Base-by-base conservation (phyloP, 2,888 invertebrate species). In the Drosophila peninsularis region DNA sequence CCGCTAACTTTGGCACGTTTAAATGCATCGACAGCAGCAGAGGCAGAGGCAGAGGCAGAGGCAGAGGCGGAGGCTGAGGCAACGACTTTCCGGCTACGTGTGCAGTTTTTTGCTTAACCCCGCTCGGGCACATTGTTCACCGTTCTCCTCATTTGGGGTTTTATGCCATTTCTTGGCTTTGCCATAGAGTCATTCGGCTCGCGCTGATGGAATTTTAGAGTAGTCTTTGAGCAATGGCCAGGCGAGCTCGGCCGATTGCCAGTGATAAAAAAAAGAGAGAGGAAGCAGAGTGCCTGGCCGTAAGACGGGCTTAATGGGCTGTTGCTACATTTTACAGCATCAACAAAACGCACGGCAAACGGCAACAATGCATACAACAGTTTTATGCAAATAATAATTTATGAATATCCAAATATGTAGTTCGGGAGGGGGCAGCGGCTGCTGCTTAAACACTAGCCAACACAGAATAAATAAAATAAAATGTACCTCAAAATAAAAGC, bases 351-450 rank as follows among this genome's bases (percentile, higher is more conserved):
- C 52, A 17, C 34, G 57, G 17, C 30, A 19, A 6, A 17, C 37
- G 55, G 24, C 24, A n/a, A 27, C 44, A 72, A 55, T 56, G 41
- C 62, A 62, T 11, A 63, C 53, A 67, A 55, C 45, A 66, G 47
- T 62, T 65, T 62, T 65, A 71, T 71, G 80, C 62, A 86, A 82
- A 85, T 84, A 86, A 82, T 79, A 84, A 84, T 84, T 84, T 84
- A 77, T 82, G 80, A 84, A 84, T 82, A 72, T 72, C 77, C 78
- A 80, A 82, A 78, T 80, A 47, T 47, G 45, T 47, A 78, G 71
- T 74, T 76, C 70, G 60, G 55, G 62, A 24, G 60, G 42, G 45
- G 52, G 45, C 34, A 55, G 27, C 36, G 30, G 34, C 53, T 44
- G 6, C n/a, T 32, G n/a, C 39, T 21, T 24, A 53, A 60, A 63